Conservation (phyloP, 2,113 vertebrate species). For the Vombatus ursinus region DNA sequence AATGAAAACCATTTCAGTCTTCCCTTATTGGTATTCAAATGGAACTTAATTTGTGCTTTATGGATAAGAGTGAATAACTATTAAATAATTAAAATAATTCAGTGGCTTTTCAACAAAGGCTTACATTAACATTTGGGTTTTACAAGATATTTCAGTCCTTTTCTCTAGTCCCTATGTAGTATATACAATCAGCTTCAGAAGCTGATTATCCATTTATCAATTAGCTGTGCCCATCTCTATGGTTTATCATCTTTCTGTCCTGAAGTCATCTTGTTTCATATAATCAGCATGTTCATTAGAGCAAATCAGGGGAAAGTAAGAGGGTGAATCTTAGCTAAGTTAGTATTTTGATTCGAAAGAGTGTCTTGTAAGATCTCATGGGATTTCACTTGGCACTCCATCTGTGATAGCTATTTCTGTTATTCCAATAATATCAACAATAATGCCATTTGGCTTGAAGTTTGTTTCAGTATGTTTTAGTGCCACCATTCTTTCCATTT, state of each 20-base stretch:
- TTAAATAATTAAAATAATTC: conserved; percentile 15
- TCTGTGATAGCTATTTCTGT: conserved; percentile 5
- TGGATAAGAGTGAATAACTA: conserved; percentile 17
- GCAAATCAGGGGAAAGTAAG: not conserved
- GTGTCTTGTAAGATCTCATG: not conserved
- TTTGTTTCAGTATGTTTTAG: conserved; percentile 49
- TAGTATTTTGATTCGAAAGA: conserved; percentile 46
- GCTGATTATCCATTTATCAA: conserved; percentile 37
- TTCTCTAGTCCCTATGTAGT: not conserved
- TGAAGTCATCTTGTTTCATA: conserved; percentile 42
- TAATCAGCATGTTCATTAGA: conserved; percentile 53
- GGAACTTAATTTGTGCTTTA: conserved; percentile 37
- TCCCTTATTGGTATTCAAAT: conserved; percentile 18
- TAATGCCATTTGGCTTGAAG: conserved; percentile 34
- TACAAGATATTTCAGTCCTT: not conserved
- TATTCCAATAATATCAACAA: not conserved
- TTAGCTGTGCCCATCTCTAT: conserved; percentile 28
- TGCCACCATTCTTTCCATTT: not conserved
- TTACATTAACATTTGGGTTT: conserved; percentile 1
- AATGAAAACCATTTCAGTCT: not conserved
- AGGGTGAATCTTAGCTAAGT: conserved; percentile 26
- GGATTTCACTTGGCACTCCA: conserved; percentile 22
- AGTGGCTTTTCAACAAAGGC: conserved; percentile 10
- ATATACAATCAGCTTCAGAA: not conserved
- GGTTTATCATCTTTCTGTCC: conserved; percentile 24